Evolutionary conservation across 2,797 vertebrate species (phyloP).

Genomic region (Coreius guichenoti): DNA sequence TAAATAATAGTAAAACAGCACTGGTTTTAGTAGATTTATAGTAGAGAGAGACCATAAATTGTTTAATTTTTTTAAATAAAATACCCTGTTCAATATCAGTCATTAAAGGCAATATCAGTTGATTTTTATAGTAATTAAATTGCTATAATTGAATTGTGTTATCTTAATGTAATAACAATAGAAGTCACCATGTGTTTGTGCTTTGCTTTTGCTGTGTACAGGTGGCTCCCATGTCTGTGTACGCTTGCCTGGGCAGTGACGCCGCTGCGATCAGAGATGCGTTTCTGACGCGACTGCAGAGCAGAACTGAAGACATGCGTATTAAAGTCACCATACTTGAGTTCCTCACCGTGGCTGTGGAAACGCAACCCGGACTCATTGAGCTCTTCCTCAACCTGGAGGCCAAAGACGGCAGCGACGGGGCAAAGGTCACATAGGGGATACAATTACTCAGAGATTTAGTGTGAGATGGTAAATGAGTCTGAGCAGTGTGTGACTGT

Average conservation of each 20-base stretch:
- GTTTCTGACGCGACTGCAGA: conserved; percentile 93
- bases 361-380: conserved; percentile 97
- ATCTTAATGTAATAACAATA: not conserved
- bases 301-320: conserved; percentile 94
- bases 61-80: no score
- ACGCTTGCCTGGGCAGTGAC: conserved; percentile 93
- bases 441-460: not conserved
- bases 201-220: conserved; percentile 59
- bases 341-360: conserved; percentile 95
- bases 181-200: not conserved
- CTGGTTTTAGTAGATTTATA: no score
- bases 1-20: no score
- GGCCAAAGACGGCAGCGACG: conserved; percentile 87
- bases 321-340: conserved; percentile 99
- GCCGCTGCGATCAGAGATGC: conserved; percentile 94
- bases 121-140: not conserved
- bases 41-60: no score
- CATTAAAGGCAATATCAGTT: no score
- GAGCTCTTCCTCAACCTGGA: conserved; percentile 97
- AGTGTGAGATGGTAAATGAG: not conserved
- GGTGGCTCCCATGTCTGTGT: conserved; percentile 99
- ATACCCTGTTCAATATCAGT: no score
- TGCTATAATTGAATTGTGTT: not conserved
- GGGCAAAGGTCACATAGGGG: conserved; percentile 84
- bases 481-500: not conserved